Evolutionary conservation across 2,113 vertebrate species (phyloP), one percentile per base, ranked within the genome.

Genomic region (Syrmaticus mikado): DNA sequence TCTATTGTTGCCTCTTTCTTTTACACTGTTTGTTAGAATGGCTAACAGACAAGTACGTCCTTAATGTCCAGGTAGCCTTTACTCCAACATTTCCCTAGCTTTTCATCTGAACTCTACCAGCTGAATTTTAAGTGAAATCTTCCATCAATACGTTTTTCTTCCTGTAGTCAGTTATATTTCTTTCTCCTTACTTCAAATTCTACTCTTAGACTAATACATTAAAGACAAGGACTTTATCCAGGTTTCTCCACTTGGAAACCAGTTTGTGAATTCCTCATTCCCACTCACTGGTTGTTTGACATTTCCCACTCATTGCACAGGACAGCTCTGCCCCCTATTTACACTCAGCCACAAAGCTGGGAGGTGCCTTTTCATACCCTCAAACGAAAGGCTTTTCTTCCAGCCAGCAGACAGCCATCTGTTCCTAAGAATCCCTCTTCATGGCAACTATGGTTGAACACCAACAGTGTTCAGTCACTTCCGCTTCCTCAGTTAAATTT

Each of bases 401-500:
- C 5, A 32, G 53, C 43, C 84, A 82, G 75, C 79, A 72, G 71
- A 25, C 71, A 93, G 74, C 52, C 72, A 72, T 34, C 64, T 80
- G 60, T 45, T 85, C 41, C 52, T 80, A 45, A 85, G 70, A 80
- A 41, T 11, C 61, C 72, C 50, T 87, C 38, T 22, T 40, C 0
- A 0, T 30, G 73, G 67, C 53, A 92, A 18, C 45, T 53, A 40
- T 0, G 57, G 50, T 71, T n/a, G n/a, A n/a, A n/a, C 83, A 87
- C 72, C 85, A 67, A 53, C 32, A 88, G 66, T 0, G 0, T 85
- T 85, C 82, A 93, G 85, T 77, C 71, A 88, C 87, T 92, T 94
- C 87, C 73, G 85, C 71, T 93, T 92, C 76, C 86, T 87, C 20
- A 87, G 84, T n/a, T 90, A 68, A 57, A 60, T 67, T 67, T 95